Conservation (phyloP, 2,888 invertebrate genomes). For the Phasia obesa region DNA sequence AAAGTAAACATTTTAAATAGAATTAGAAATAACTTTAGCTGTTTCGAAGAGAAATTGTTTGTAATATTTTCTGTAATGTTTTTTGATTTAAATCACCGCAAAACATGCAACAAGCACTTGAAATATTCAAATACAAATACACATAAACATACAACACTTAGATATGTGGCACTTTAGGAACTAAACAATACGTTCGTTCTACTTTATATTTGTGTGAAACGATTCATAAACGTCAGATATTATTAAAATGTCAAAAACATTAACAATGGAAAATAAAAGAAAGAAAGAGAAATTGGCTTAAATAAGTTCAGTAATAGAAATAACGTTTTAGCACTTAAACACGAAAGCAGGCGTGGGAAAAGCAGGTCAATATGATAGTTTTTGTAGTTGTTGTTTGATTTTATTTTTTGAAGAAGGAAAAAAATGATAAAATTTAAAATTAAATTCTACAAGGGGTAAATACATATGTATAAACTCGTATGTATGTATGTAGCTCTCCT, state of each 20-base stretch:
- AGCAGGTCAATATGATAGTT: slow-evolving; percentile 4
- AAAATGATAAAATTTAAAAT: no score
- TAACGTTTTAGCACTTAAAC: slow-evolving; percentile 25
- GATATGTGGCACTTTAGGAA: slow-evolving; percentile 26
- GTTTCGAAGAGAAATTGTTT: slow-evolving; percentile 35
- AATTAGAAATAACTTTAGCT: slow-evolving; percentile 16
- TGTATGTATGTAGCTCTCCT: no score
- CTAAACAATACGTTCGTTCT: slow-evolving; percentile 15
- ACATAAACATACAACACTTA: no score
- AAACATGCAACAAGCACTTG: slow-evolving; percentile 67
- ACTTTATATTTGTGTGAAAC: slow-evolving; percentile 29
- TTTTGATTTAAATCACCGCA: slow-evolving; percentile 64
- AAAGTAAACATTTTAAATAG: slow-evolving; percentile 41
- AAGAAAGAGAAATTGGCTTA: slow-evolving; percentile 23
- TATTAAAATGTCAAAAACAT: slow-evolving; percentile 69
- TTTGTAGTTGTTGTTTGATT: not conserved
- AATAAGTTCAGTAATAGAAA: slow-evolving; percentile 17
- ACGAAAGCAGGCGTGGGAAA: slow-evolving; percentile 14
- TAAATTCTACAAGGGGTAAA: no score
- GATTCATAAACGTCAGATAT: slow-evolving; percentile 69
- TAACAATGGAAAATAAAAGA: slow-evolving; percentile 31
- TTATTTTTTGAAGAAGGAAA: no score
- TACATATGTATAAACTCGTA: no score
- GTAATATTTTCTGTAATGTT: slow-evolving; percentile 48
- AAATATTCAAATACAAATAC: slow-evolving; percentile 9